phyloP scores from a whole-genome alignment of 2,797 vertebrate genomes.

The Macroramphosus scolopax region DNA sequence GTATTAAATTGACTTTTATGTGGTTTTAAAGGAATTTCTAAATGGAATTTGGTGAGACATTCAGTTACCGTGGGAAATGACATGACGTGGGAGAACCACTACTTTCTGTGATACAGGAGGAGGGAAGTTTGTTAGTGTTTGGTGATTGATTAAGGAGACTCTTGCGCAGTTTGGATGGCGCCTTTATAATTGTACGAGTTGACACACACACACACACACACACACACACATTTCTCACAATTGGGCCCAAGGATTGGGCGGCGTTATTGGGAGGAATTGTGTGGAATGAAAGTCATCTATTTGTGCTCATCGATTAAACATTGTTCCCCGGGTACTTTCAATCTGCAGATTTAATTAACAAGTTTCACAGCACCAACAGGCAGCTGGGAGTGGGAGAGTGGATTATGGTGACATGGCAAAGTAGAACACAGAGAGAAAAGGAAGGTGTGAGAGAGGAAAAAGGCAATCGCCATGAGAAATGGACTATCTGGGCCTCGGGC shows the following conservation, averaged over 20 bases:
- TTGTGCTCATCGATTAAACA: slow-evolving; percentile 70
- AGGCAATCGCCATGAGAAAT: slow-evolving; percentile 15
- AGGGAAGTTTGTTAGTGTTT: slow-evolving; percentile 21
- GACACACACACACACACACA: slow-evolving; percentile 8
- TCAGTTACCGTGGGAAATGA: too few species aligned
- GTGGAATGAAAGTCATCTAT: slow-evolving; percentile 62
- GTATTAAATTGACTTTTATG: too few species aligned
- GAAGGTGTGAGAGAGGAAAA: slow-evolving; percentile 32
- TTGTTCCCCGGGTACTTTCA: slow-evolving; percentile 56
- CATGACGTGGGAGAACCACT: slow-evolving; percentile 6
- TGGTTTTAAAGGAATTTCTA: too few species aligned
- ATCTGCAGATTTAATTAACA: slow-evolving; percentile 70
- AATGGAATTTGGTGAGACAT: too few species aligned
- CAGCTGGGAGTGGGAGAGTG: slow-evolving; percentile 30
- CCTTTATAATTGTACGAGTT: slow-evolving; percentile 28
- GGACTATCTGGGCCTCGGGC: slow-evolving; percentile 1
- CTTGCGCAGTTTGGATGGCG: slow-evolving; percentile 12
- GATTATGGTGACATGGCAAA: slow-evolving; percentile 9
- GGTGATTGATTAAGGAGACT: slow-evolving; percentile 29
- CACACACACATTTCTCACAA: slow-evolving; percentile 20
- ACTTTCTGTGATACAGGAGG: slow-evolving; percentile 2
- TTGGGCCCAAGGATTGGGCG: slow-evolving; percentile 22
- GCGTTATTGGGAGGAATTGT: slow-evolving; percentile 34
- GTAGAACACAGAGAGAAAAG: slow-evolving; percentile 13
- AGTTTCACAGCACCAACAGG: slow-evolving; percentile 55